phyloP scores from a whole-genome alignment of 2,888 invertebrate species.

The Unio delphinus region DNA sequence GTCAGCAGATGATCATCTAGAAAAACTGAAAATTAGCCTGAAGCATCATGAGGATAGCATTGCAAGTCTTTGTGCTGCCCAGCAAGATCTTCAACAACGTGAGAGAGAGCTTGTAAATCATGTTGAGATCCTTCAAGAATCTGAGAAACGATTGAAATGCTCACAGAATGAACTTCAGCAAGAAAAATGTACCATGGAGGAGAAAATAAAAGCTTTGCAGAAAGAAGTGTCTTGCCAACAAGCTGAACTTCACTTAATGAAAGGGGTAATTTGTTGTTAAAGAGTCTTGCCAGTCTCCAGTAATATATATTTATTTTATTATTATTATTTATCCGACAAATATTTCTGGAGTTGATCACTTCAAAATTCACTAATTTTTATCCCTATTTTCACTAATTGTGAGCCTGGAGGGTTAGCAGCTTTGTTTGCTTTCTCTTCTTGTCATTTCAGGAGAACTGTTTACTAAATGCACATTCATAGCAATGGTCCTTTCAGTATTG shows the following conservation, averaged over 20 bases:
- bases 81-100: neutral
- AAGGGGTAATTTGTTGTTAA: conserved; percentile 14
- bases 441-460: too few species aligned
- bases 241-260: conserved; percentile 28
- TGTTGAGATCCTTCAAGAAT: conserved; percentile 20
- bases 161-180: conserved; percentile 21
- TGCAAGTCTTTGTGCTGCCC: conserved; percentile 7
- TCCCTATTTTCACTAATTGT: too few species aligned
- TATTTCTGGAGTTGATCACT: too few species aligned
- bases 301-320: too few species aligned
- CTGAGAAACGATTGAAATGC: conserved; percentile 8
- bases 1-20: conserved; percentile 30
- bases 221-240: conserved; percentile 28
- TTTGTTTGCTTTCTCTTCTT: too few species aligned
- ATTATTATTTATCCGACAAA: too few species aligned
- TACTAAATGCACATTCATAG: too few species aligned
- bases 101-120: conserved; percentile 6
- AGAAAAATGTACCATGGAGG: conserved; percentile 17
- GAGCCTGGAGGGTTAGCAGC: too few species aligned
- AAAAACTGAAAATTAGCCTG: conserved; percentile 24
- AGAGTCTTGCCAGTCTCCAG: too few species aligned
- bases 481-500: too few species aligned
- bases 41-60: conserved; percentile 10
- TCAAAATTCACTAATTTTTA: too few species aligned
- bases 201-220: conserved; percentile 20